Conservation (phyloP, 1,140 invertebrate species). For the Steinernema feltiae region DNA sequence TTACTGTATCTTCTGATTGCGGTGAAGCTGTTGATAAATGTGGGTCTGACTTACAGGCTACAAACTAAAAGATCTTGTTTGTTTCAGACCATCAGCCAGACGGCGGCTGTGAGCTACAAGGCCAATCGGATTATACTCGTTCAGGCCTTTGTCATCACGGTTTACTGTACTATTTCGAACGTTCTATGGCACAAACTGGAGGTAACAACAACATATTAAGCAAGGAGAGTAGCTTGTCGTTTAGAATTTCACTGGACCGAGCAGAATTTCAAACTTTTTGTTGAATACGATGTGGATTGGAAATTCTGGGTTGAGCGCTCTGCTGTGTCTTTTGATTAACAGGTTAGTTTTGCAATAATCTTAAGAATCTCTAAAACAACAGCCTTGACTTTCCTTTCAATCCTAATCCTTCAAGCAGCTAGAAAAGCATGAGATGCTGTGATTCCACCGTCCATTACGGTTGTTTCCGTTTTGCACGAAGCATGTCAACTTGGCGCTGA, state of each 20-base stretch:
- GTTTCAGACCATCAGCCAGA: conserved; percentile 11
- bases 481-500: too few relatives aligned
- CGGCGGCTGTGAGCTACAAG: not conserved
- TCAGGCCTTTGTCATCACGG: not conserved
- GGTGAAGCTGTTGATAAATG: not conserved
- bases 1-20: not conserved
- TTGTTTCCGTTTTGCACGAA: too few relatives aligned
- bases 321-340: not conserved
- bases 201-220: not conserved
- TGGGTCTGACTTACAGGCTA: not conserved
- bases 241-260: not conserved
- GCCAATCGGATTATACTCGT: not conserved
- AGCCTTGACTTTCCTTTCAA: not conserved
- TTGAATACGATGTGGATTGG: not conserved
- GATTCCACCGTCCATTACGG: too few relatives aligned
- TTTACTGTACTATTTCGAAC: not conserved
- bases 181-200: not conserved
- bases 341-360: not conserved
- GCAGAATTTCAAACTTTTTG: not conserved
- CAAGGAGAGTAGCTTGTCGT: not conserved
- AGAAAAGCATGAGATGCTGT: too few relatives aligned
- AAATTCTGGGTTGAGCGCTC: not conserved
- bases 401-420: not conserved
- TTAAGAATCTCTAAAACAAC: not conserved
- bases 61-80: conserved; percentile 17